A percentile compares a stretch with the other conserved stretches of the same genome.
Conservation (phyloP, 2,888 invertebrate species). For the Miltochrista miniata region DNA sequence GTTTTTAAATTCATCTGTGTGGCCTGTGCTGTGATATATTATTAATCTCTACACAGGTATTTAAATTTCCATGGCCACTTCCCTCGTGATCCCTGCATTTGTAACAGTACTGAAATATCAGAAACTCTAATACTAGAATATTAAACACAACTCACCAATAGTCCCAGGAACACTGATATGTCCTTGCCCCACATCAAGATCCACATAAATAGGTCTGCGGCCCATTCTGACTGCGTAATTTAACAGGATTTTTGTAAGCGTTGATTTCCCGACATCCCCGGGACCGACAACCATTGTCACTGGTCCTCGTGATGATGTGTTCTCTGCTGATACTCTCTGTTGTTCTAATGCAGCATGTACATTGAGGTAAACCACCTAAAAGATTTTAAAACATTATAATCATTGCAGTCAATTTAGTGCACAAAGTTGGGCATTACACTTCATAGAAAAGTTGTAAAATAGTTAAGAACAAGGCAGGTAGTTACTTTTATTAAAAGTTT, state of each 20-base stretch:
- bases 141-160: slow-evolving; percentile 82
- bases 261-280: slow-evolving; percentile 98
- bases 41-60: no score
- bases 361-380: slow-evolving; percentile 93
- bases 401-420: no score
- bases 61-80: no score
- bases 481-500: no score
- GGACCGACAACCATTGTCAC: slow-evolving; percentile 97
- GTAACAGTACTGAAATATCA: no score
- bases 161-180: slow-evolving; percentile 96
- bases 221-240: slow-evolving; percentile 98
- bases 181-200: slow-evolving; percentile 98
- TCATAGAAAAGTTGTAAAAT: no score
- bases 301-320: slow-evolving; percentile 89
- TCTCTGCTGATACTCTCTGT: slow-evolving; percentile 92
- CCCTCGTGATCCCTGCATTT: no score
- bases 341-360: slow-evolving; percentile 97
- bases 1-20: no score
- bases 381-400: background rate
- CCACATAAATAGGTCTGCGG: slow-evolving; percentile 94
- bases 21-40: no score
- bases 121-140: no score
- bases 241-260: slow-evolving; percentile 92
- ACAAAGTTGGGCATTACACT: no score
- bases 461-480: no score